Conservation (phyloP, 2,113 vertebrate genomes). For the Campylomormyrus tamandua region DNA sequence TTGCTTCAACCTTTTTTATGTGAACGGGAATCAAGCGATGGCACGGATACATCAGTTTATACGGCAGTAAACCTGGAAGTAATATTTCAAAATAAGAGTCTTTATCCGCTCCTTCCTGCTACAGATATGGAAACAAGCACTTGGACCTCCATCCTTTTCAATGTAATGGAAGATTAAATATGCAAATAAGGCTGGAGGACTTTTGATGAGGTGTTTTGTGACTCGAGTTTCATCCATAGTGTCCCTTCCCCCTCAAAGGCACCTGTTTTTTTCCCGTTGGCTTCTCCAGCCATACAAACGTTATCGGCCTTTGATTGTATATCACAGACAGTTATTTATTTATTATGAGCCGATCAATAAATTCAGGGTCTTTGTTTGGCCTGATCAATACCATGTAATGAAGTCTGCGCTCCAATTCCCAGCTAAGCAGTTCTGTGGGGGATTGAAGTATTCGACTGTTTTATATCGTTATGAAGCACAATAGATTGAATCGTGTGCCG, state of each 20-base stretch:
- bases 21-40: not conserved
- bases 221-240: not conserved
- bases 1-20: not conserved
- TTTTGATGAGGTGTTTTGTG: not conserved
- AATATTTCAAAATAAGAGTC: slow-evolving; percentile 9
- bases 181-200: not conserved
- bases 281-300: slow-evolving; percentile 22
- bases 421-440: slow-evolving; percentile 45
- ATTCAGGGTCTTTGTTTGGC: slow-evolving; percentile 67
- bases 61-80: not conserved
- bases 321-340: slow-evolving; percentile 23
- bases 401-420: slow-evolving; percentile 63
- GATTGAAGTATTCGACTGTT: slow-evolving; percentile 47
- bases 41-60: not conserved
- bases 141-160: not conserved
- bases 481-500: slow-evolving; percentile 45
- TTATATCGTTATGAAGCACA: slow-evolving; percentile 55
- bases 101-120: not conserved
- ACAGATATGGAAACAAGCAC: not conserved
- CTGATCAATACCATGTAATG: slow-evolving; percentile 75
- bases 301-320: slow-evolving; percentile 29
- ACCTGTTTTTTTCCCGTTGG: slow-evolving; percentile 36
- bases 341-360: slow-evolving; percentile 59
- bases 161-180: not conserved
- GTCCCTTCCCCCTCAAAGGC: too few relatives aligned